Percentiles rank a stretch among this genome's conserved stretches.
Conservation (phyloP, 2,113 vertebrate species). For the Vimba vimba region DNA sequence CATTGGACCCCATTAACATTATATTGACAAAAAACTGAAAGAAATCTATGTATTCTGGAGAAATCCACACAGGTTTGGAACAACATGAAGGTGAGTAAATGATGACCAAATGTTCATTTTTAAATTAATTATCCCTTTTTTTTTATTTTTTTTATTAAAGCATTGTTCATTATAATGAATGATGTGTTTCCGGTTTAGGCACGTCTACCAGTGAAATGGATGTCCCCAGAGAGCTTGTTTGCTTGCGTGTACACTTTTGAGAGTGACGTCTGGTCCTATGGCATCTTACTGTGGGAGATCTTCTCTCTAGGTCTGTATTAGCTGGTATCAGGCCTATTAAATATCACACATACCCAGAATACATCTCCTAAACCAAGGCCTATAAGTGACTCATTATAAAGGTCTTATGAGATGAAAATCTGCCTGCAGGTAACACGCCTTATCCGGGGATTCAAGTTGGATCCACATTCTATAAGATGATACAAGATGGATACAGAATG, state of each 20-base stretch:
- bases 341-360: neutral
- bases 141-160: no score
- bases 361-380: neutral
- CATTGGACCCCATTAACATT: no score
- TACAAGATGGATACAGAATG: slow-evolving; percentile 97
- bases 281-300: slow-evolving; percentile 97
- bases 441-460: slow-evolving; percentile 97
- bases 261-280: slow-evolving; percentile 98
- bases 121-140: no score
- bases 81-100: neutral
- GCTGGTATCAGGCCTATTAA: neutral
- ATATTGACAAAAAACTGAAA: neutral
- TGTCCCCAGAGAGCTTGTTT: slow-evolving; percentile 98
- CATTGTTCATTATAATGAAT: neutral
- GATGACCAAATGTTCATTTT: neutral
- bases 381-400: neutral
- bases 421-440: slow-evolving; percentile 89
- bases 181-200: slow-evolving; percentile 75
- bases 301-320: slow-evolving; percentile 90
- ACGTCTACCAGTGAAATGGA: slow-evolving; percentile 98
- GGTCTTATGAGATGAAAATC: slow-evolving; percentile 1
- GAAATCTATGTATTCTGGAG: neutral
- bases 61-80: neutral
- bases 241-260: slow-evolving; percentile 95
- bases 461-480: slow-evolving; percentile 95